Percentiles rank a stretch among this genome's conserved stretches.
Evolutionary conservation across 2,888 invertebrate species (phyloP).

Genomic region (Euproctis similis): DNA sequence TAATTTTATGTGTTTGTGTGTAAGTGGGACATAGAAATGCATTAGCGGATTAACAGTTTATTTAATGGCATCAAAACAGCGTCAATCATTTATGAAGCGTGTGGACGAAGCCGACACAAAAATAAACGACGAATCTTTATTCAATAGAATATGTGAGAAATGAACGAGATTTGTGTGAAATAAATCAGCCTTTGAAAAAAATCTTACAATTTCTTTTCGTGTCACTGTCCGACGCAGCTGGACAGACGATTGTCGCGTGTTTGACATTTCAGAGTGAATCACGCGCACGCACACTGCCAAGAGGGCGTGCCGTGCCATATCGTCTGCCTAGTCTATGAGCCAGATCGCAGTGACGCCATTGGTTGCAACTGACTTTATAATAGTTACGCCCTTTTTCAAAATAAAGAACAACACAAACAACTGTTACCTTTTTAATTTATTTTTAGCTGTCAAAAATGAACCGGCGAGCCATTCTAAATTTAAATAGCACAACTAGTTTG

Average conservation of each 20-base stretch:
- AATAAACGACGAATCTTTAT: neutral
- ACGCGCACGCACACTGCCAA: constrained; percentile 29
- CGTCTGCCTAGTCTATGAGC: constrained; percentile 20
- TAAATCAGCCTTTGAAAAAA: too few relatives aligned
- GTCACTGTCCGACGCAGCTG: constrained; percentile 9
- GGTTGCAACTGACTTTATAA: constrained; percentile 16
- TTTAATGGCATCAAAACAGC: too few relatives aligned
- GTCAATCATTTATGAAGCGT: too few relatives aligned
- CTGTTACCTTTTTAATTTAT: too few relatives aligned
- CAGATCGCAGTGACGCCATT: constrained; percentile 20
- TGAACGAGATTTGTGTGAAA: constrained; percentile 18
- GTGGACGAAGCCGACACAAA: too few relatives aligned
- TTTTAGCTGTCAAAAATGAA: too few relatives aligned
- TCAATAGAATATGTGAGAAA: constrained; percentile 9
- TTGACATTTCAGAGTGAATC: constrained; percentile 35
- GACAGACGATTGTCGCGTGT: constrained; percentile 10
- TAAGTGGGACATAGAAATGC: too few relatives aligned
- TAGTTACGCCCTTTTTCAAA: constrained; percentile 33
- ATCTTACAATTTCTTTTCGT: constrained; percentile 9
- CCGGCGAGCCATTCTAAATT: too few relatives aligned
- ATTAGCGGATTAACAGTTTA: too few relatives aligned
- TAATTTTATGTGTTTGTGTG: too few relatives aligned
- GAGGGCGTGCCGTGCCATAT: constrained; percentile 27
- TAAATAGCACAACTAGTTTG: too few relatives aligned
- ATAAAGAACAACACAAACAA: too few relatives aligned